Evolutionary conservation across 2,888 invertebrate species (phyloP), one percentile per base, ranked within the genome.

Genomic region (Malthinus seriepunctatus): DNA sequence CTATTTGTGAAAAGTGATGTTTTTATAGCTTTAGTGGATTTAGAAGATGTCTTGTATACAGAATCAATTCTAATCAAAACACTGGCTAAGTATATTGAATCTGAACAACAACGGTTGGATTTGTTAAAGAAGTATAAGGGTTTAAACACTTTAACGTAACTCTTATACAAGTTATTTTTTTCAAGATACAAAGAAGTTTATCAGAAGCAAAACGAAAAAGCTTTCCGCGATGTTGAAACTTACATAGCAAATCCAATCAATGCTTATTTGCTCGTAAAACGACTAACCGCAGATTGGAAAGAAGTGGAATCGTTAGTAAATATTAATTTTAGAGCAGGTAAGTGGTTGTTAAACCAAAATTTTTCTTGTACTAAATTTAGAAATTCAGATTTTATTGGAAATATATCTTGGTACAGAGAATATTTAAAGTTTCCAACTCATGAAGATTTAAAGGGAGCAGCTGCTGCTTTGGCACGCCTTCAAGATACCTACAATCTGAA

Each of bases 401-500:
- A 93, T 75, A 84, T 93, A 66, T 89, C 91, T 14, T 85, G 84
- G 71, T 87, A 87, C 67, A 86, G 91, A 52, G 83, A 81, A 52
- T 86, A 86, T 60, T 83, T 93, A 63, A 91, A 92, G 76, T 95
- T 97, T 76, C 97, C 97, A 0, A 89, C 90, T 0, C 87, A 92
- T 63, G 98, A 98, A 78, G 98, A 99, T 78, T 81, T 99, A 60
- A 90, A 90, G 69, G 99, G 99, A 0, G 97, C 97, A 8, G 97
- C 97, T 2, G 90, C 91, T 51, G 99, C 98, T 0, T 82, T 99
- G 58, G 91, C 95, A 67, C 84, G 98, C 51, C 84, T 99, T 3
- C 97, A 99, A 79, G 79, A 79, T 60, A 98, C 97, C 0, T 98
- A 98, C 78, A 87, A 90, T 66, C 82, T 98, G 59, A 90, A 95